Conservation (phyloP, 2,113 vertebrate species). For the Orthonyx spaldingii region DNA sequence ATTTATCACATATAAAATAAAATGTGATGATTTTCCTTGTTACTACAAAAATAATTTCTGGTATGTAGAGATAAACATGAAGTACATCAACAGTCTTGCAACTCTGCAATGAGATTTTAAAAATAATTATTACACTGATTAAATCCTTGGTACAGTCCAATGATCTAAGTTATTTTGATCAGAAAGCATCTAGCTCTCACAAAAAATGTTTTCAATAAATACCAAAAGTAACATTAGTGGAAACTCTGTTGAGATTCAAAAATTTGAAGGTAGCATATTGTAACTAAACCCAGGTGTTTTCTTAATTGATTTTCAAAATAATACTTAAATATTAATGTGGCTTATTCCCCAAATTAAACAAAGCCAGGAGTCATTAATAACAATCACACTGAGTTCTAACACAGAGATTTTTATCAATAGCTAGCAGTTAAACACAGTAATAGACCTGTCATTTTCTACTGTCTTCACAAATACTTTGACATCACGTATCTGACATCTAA, state of each 20-base stretch:
- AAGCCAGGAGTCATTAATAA: not conserved
- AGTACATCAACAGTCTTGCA: not conserved
- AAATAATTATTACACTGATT: not conserved
- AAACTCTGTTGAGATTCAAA: not conserved
- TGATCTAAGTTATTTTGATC: not conserved
- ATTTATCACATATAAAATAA: not conserved
- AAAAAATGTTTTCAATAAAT: not conserved
- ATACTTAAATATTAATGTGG: not conserved
- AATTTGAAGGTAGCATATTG: not conserved
- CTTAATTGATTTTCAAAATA: conserved; percentile 11
- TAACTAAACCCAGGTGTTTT: not conserved
- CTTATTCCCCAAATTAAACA: not conserved
- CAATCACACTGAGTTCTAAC: not conserved
- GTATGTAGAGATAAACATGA: not conserved
- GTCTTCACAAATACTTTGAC: not conserved
- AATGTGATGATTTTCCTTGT: not conserved
- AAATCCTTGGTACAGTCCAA: not conserved
- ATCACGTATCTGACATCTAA: not conserved
- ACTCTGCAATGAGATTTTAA: not conserved
- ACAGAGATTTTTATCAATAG: conserved; percentile 5
- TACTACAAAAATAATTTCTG: not conserved
- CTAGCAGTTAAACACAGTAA: not conserved
- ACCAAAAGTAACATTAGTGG: not conserved
- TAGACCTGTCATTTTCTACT: not conserved
- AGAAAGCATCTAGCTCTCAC: not conserved